Evolutionary conservation across 2,113 vertebrate genomes (phyloP).

Genomic region (Vulpes lagopus): DNA sequence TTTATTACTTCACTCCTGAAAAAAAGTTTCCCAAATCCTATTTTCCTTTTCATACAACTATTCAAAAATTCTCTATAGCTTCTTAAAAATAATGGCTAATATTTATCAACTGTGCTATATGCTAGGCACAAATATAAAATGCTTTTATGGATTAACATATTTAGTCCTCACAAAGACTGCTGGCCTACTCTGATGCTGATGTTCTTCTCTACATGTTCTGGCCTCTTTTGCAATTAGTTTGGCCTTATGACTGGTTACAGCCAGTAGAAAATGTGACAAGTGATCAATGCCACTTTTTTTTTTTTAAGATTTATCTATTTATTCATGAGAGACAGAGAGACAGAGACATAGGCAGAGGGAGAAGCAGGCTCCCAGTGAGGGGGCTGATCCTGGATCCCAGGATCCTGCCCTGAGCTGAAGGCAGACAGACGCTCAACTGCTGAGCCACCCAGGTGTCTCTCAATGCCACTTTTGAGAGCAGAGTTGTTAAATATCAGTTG

Average conservation of each 20-base stretch:
- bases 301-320: too few species aligned
- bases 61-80: background rate
- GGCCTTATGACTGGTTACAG: background rate
- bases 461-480: background rate
- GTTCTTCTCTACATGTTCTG: background rate
- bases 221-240: background rate
- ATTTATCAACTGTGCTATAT: background rate
- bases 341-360: too few species aligned
- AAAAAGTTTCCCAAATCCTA: background rate
- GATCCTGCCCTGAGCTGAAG: too few species aligned
- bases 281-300: background rate
- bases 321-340: too few species aligned
- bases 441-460: too few species aligned
- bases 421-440: too few species aligned
- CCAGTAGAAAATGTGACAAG: background rate
- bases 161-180: background rate
- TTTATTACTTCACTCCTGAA: background rate
- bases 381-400: too few species aligned
- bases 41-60: background rate
- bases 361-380: too few species aligned
- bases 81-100: background rate
- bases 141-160: background rate
- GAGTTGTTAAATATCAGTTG: background rate
- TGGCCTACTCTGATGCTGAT: background rate
- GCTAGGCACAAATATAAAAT: background rate